Conservation (phyloP, 35 echinoderm and acorn worm species). For the Apostichopus japonicus region DNA sequence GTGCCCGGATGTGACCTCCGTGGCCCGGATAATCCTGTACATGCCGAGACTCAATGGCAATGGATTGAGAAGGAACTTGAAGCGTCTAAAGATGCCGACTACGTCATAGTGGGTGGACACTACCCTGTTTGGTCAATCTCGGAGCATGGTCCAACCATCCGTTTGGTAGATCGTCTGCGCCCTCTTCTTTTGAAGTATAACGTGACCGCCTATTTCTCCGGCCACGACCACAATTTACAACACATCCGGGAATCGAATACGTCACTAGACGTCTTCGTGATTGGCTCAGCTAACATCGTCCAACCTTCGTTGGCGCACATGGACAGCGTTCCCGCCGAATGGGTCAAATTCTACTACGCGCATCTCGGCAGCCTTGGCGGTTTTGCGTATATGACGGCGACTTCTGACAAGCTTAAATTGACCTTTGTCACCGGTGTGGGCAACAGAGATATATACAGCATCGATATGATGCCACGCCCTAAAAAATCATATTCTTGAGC, state of each 20-base stretch:
- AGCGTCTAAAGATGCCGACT: conserved; percentile 49
- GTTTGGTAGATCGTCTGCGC: conserved; percentile 56
- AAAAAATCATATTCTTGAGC: neutral
- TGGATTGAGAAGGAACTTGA: conserved; percentile 64
- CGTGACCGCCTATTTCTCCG: conserved; percentile 78
- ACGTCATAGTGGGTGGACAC: conserved; percentile 76
- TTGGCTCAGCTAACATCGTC: conserved; percentile 82
- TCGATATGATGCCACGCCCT: conserved; percentile 39
- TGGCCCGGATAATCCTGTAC: conserved; percentile 46
- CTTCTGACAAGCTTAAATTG: conserved; percentile 55
- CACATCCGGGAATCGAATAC: conserved; percentile 83
- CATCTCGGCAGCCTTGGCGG: conserved; percentile 69
- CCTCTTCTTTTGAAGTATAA: conserved; percentile 78
- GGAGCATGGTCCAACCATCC: conserved; percentile 71
- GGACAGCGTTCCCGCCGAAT: conserved; percentile 61
- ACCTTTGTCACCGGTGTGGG: conserved; percentile 65
- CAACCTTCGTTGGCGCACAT: conserved; percentile 69
- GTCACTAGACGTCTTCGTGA: conserved; percentile 81
- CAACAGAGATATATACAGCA: conserved; percentile 66
- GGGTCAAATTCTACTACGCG: conserved; percentile 75
- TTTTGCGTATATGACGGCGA: conserved; percentile 66
- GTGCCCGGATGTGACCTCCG: conserved; percentile 39
- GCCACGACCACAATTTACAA: conserved; percentile 90
- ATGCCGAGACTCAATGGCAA: conserved; percentile 54
- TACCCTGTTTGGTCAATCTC: conserved; percentile 84